A percentile compares a stretch with the other conserved stretches of the same genome.
Conservation (phyloP, 2,113 vertebrate genomes). For the Saccopteryx leptura region DNA sequence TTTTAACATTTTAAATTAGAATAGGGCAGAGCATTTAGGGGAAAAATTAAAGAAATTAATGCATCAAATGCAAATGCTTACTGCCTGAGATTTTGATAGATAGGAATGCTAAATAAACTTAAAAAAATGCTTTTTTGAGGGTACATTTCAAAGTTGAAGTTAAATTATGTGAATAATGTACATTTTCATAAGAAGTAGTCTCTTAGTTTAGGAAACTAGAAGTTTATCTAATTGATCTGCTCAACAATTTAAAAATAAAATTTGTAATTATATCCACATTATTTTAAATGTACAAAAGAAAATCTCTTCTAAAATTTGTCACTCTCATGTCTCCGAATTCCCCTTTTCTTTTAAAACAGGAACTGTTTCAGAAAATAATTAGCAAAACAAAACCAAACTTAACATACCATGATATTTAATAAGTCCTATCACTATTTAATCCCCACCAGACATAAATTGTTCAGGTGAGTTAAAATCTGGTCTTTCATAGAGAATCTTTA, state of each 20-base stretch:
- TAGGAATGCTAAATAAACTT: not conserved
- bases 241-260: not conserved
- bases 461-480: slow-evolving; percentile 30
- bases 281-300: not conserved
- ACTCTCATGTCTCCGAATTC: rapidly evolving
- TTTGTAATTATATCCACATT: not conserved
- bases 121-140: not conserved
- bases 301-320: slow-evolving; percentile 36
- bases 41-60: not conserved
- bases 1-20: not conserved
- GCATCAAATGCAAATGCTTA: not conserved
- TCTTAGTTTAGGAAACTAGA: not conserved
- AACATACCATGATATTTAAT: not conserved
- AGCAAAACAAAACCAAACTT: not conserved
- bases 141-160: not conserved
- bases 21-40: not conserved
- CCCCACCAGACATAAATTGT: not conserved
- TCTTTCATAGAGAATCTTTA: slow-evolving; percentile 45
- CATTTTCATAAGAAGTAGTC: not conserved
- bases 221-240: not conserved
- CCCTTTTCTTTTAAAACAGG: not conserved
- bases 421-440: not conserved
- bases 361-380: not conserved
- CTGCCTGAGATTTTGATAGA: not conserved
- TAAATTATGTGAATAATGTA: not conserved